Conservation (phyloP, 2,113 vertebrate species). For the Sceloporus undulatus region DNA sequence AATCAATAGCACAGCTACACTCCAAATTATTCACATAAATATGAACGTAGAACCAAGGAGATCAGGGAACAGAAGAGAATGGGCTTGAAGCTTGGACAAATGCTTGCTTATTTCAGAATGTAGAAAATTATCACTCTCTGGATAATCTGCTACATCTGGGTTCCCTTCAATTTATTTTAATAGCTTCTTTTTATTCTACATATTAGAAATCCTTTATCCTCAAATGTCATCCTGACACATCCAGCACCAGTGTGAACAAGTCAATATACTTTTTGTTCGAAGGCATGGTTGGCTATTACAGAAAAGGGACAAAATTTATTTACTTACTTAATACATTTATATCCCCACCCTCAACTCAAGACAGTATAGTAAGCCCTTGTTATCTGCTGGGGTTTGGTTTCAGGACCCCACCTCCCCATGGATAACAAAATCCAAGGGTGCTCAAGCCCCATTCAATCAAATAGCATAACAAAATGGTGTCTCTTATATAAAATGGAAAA, state of each 20-base stretch:
- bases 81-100: neutral
- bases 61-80: neutral
- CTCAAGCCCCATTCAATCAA: too few species aligned
- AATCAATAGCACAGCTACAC: neutral
- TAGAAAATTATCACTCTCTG: neutral
- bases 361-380: too few species aligned
- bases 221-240: neutral
- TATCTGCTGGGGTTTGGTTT: too few species aligned
- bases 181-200: neutral
- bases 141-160: neutral
- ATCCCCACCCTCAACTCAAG: too few species aligned
- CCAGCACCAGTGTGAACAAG: neutral
- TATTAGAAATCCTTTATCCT: neutral
- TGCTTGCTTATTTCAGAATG: neutral
- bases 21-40: neutral
- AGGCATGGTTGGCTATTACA: neutral
- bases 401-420: too few species aligned
- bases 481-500: too few species aligned
- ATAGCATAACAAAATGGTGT: too few species aligned
- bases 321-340: too few species aligned
- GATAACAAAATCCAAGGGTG: too few species aligned
- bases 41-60: neutral
- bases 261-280: neutral
- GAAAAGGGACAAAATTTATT: too few species aligned
- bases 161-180: neutral